These are phyloP conservation scores for Labroides dimidiatus DNA, from an alignment of 2,797 vertebrate species.

Conservation along the genomic window DNA sequence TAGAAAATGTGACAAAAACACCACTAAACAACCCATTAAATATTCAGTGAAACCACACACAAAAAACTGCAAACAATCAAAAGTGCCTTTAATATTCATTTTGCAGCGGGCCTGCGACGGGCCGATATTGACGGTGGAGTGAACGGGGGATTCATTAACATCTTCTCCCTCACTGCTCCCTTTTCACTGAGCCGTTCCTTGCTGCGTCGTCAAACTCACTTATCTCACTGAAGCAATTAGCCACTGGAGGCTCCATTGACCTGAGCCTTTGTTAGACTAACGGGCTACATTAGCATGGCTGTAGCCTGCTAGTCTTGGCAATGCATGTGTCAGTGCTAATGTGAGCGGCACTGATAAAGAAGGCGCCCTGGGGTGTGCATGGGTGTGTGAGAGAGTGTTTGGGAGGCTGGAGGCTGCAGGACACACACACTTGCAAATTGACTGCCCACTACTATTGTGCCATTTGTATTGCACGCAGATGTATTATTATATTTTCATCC, in stretches of 20 bases:
- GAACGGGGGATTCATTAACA: conserved; percentile 80
- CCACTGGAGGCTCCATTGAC: conserved; percentile 79
- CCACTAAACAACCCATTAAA: conserved; percentile 65
- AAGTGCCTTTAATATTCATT: conserved; percentile 81
- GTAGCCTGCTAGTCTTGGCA: conserved; percentile 72
- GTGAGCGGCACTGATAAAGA: conserved; percentile 79
- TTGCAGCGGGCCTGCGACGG: conserved; percentile 65
- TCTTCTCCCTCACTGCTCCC: conserved; percentile 69
- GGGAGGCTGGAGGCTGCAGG: conserved; percentile 3
- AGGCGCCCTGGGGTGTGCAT: conserved; percentile 35
- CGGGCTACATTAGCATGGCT: conserved; percentile 77
- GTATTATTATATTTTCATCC: conserved; percentile 15
- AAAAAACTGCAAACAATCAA: conserved; percentile 73
- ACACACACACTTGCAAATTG: conserved; percentile 47
- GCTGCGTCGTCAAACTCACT: conserved; percentile 80
- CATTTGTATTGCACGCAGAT: conserved; percentile 22
- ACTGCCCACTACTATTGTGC: conserved; percentile 28
- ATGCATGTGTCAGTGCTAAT: conserved; percentile 69
- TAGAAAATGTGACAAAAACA: conserved; percentile 71
- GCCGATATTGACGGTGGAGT: conserved; percentile 78
- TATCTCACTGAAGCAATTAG: conserved; percentile 86
- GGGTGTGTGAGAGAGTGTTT: conserved; percentile 26
- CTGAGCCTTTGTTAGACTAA: conserved; percentile 81
- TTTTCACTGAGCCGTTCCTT: conserved; percentile 63
- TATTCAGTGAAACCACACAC: conserved; percentile 72